Evolutionary conservation across 2,888 invertebrate genomes (phyloP).

Genomic region (Nemapogon koenigi): DNA sequence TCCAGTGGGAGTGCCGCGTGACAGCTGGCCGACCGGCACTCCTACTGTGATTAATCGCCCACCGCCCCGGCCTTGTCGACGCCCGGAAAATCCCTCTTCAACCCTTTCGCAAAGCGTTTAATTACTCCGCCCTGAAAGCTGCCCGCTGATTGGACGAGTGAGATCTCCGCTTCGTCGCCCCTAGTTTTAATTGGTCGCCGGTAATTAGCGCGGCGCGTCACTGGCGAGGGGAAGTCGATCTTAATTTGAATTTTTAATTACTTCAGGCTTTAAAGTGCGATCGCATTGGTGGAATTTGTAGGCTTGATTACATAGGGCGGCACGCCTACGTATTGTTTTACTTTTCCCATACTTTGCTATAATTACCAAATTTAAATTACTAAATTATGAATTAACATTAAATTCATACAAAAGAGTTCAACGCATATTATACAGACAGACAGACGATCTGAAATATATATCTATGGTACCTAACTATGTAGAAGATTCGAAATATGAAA

Average conservation of each 20-base stretch:
- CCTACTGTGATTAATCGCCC: conserved; percentile 49
- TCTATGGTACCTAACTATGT: too few relatives aligned
- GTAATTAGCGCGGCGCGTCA: conserved; percentile 59
- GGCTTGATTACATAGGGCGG: neutral
- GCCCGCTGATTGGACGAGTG: conserved; percentile 39
- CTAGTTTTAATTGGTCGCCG: conserved; percentile 53
- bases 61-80: conserved; percentile 29
- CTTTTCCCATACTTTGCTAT: too few relatives aligned
- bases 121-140: conserved; percentile 60
- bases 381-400: too few relatives aligned
- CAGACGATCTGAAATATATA: too few relatives aligned
- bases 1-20: conserved; percentile 26
- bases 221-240: conserved; percentile 42
- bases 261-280: conserved; percentile 22
- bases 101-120: conserved; percentile 55
- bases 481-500: too few relatives aligned
- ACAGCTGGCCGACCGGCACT: conserved; percentile 21
- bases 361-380: too few relatives aligned
- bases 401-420: too few relatives aligned
- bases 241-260: conserved; percentile 65
- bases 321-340: too few relatives aligned
- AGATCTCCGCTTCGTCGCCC: conserved; percentile 36
- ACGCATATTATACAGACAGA: too few relatives aligned
- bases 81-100: conserved; percentile 50
- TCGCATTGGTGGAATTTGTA: conserved; percentile 7